Conservation (phyloP, 1,140 invertebrate species). For the Heliconius nattereri region DNA sequence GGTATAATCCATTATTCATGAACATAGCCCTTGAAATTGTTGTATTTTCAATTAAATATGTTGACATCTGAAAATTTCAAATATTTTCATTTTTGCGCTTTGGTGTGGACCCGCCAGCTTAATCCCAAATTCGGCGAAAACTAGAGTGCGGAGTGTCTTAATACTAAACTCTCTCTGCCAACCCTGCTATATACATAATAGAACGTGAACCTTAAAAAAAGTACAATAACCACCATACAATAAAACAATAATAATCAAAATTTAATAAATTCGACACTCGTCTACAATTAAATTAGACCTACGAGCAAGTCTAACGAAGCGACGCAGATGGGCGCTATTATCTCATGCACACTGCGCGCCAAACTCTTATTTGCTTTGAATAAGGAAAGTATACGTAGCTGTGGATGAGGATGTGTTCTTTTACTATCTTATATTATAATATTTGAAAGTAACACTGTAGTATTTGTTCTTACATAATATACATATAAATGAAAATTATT, state of each 20-base stretch:
- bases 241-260: background rate
- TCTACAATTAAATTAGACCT: background rate
- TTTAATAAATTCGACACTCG: slow-evolving; percentile 9
- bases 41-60: too few species aligned
- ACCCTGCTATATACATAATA: background rate
- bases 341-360: slow-evolving; percentile 3
- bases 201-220: too few species aligned
- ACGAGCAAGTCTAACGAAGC: background rate
- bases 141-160: too few species aligned
- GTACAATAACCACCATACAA: background rate
- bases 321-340: slow-evolving; percentile 1
- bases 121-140: too few species aligned
- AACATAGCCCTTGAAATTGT: too few species aligned
- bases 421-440: background rate
- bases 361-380: slow-evolving; percentile 13
- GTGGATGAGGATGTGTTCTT: background rate
- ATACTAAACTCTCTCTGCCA: too few species aligned
- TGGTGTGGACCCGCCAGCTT: too few species aligned
- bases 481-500: too few species aligned
- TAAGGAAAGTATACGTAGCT: background rate
- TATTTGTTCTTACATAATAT: too few species aligned
- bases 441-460: background rate
- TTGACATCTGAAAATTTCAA: too few species aligned
- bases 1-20: too few species aligned
- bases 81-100: too few species aligned